A percentile compares a stretch with the other conserved stretches of the same genome.
These are phyloP conservation scores for Chouioia cunea DNA, from an alignment of 2,888 invertebrate genomes.

Conservation along the genomic window DNA sequence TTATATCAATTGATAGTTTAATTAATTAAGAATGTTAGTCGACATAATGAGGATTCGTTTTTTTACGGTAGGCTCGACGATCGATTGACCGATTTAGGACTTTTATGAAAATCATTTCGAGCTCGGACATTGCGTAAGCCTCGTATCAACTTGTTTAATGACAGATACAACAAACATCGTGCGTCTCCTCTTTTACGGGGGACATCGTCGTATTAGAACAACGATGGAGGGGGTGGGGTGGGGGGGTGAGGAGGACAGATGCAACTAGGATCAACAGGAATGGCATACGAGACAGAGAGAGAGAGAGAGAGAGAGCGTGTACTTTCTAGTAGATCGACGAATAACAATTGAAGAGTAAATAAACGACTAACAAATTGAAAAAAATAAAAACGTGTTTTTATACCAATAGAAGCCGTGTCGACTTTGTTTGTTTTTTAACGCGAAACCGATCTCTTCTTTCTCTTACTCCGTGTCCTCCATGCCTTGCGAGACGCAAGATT, in stretches of 20 bases:
- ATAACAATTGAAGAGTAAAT: constrained; percentile 43
- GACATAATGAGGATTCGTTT: constrained; percentile 63
- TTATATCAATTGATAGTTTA: constrained; percentile 64
- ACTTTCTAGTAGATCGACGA: constrained; percentile 33
- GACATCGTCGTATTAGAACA: constrained; percentile 30
- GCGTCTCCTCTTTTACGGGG: constrained; percentile 30
- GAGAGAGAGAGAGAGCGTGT: constrained; percentile 38
- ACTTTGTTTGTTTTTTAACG: constrained; percentile 27
- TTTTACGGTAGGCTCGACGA: constrained; percentile 56
- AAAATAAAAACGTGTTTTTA: constrained; percentile 54
- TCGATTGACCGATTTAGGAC: constrained; percentile 50
- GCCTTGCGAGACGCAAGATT: constrained; percentile 29
- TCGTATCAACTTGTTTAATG: constrained; percentile 43
- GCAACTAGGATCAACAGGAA: constrained; percentile 35
- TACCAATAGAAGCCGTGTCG: constrained; percentile 49
- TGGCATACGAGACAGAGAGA: constrained; percentile 43
- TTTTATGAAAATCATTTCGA: constrained; percentile 47
- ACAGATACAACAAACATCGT: constrained; percentile 34
- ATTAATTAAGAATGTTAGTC: constrained; percentile 63
- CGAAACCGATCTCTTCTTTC: constrained; percentile 39
- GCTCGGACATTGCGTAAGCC: constrained; percentile 46
- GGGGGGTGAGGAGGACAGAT: too few relatives aligned
- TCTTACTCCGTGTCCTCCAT: constrained; percentile 38
- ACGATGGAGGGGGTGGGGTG: too few relatives aligned
- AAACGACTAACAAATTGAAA: constrained; percentile 49